Evolutionary conservation across 2,888 invertebrate species (phyloP).

Genomic region (Cylindroiulus punctatus): DNA sequence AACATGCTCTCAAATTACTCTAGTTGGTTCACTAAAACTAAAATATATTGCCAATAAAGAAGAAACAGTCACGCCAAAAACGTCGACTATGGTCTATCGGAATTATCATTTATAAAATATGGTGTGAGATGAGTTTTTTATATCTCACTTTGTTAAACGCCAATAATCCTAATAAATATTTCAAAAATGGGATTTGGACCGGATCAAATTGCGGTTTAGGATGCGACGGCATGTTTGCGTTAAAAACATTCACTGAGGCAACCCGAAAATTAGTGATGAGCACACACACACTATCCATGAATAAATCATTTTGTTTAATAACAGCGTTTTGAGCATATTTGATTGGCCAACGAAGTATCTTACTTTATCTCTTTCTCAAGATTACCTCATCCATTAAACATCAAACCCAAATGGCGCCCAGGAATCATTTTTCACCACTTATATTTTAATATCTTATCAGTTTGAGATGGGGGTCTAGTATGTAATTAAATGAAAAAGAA

Average conservation of each 20-base stretch:
- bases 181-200: constrained; percentile 31
- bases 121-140: constrained; percentile 6
- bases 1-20: neutral
- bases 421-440: constrained; percentile 23
- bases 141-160: constrained; percentile 36
- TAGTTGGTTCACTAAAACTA: neutral
- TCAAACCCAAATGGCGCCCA: neutral
- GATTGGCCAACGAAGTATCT: constrained; percentile 22
- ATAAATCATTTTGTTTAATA: constrained; percentile 48
- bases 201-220: constrained; percentile 45
- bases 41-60: neutral
- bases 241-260: constrained; percentile 5
- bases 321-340: constrained; percentile 33
- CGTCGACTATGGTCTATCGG: neutral
- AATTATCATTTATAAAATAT: constrained; percentile 25
- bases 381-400: constrained; percentile 42
- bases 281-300: constrained; percentile 48
- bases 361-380: constrained; percentile 38
- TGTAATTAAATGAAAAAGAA: neutral
- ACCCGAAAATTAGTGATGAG: constrained; percentile 37
- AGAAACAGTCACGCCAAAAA: neutral
- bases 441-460: neutral
- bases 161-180: constrained; percentile 47
- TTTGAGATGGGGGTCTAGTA: neutral
- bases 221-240: constrained; percentile 51